Base-by-base conservation (phyloP, 1,140 invertebrate genomes). In the Gryllus bimaculatus region DNA sequence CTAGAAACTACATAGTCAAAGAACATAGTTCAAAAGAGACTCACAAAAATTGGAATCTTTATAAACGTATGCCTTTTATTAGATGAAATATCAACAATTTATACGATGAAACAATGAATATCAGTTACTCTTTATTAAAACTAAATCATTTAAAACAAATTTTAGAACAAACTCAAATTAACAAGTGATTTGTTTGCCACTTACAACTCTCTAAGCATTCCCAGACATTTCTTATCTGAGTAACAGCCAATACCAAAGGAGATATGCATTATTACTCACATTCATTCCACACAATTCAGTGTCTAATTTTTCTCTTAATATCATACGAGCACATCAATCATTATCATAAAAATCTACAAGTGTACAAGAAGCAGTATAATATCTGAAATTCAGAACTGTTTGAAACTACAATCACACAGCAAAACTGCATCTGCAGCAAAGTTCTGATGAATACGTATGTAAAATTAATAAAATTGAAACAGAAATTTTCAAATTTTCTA, bases 251-350 rank as follows among this genome's bases (percentile, higher is more conserved):
- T 66, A 66, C 54, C 54, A 1, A 66, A 66, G 18, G 54, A 66
- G 18, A 39, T 39, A 1, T 13, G 18, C 7, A 66, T 13, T 66
- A 66, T 66, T 66, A 66, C 10, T 18, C 10, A 66, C 54, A 13
- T 18, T 18, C 54, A 66, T 66, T 66, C 54, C 54, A 13, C 54
- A 66, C 18, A 66, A 13, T 66, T 66, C 54, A 66, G 10, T 66
- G 10, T 13, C 10, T 10, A 13, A 66, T 13, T 66, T 66, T 66
- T 7, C 54, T 66, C 18, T 66, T 66, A 66, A 66, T 66, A 66
- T 66, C 54, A 66, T 66, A 66, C 18, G 54, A 66, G 54, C 54
- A 66, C 54, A 66, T 66, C 54, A 66, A 66, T 66, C 54, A 66
- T 66, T 66, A 66, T 66, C 54, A 66, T 66, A 66, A 66, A 18